phyloP scores from a whole-genome alignment of 2,113 vertebrate genomes.

The Neotragus pygmaeus region DNA sequence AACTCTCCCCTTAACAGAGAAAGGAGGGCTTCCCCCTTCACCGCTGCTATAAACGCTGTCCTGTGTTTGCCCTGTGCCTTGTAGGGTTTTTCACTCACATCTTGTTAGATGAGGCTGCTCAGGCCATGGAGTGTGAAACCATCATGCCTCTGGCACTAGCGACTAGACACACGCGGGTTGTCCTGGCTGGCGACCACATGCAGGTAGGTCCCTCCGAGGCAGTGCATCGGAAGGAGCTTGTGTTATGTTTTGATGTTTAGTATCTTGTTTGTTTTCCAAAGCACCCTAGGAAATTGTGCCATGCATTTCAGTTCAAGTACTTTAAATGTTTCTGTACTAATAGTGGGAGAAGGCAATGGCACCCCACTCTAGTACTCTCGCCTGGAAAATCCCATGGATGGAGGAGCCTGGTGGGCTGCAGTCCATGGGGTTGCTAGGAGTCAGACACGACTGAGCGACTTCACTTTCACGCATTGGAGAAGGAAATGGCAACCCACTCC shows the following conservation, averaged over 20 bases:
- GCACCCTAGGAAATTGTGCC: background rate
- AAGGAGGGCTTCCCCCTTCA: background rate
- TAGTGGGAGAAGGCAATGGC: background rate
- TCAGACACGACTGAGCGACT: too few species aligned
- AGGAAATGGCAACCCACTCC: too few species aligned
- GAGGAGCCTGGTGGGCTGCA: too few species aligned
- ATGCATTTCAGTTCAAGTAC: background rate
- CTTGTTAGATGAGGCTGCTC: constrained; percentile 97
- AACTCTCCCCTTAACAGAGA: background rate
- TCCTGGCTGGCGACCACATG: constrained; percentile 99
- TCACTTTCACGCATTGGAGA: too few species aligned
- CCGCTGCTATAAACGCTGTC: constrained; percentile 46
- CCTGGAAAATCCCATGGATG: too few species aligned
- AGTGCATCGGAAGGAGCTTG: background rate
- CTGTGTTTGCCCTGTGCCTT: constrained; percentile 84
- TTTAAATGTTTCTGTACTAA: background rate
- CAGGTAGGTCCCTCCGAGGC: constrained; percentile 84
- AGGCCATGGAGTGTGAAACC: constrained; percentile 99
- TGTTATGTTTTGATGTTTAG: background rate
- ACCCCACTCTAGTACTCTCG: too few species aligned
- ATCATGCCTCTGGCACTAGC: constrained; percentile 99
- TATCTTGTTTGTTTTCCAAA: background rate
- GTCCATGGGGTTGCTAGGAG: too few species aligned
- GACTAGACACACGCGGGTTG: constrained; percentile 91
- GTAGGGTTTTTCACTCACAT: constrained; percentile 97